These are phyloP conservation scores for Solenodon paradoxus DNA, from an alignment of 2,113 vertebrate species.

Conservation along the genomic window DNA sequence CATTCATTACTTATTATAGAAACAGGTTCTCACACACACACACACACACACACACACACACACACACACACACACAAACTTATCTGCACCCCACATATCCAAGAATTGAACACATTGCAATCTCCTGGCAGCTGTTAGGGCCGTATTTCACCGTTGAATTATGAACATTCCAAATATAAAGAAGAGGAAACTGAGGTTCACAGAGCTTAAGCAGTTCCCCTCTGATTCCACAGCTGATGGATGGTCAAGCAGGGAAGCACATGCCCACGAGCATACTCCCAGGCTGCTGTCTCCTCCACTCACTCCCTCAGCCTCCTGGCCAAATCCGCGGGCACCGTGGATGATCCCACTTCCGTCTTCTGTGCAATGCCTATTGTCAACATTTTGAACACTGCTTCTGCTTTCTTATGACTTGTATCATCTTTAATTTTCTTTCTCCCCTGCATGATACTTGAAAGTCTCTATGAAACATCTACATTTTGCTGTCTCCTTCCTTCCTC, in stretches of 20 bases:
- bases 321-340: background rate
- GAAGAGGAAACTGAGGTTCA: background rate
- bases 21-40: background rate
- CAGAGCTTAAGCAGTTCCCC: background rate
- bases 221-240: rapidly evolving
- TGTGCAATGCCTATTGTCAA: background rate
- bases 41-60: background rate
- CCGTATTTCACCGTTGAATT: background rate
- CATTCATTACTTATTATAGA: background rate
- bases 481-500: background rate
- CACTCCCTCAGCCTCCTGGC: background rate
- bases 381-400: background rate
- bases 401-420: background rate
- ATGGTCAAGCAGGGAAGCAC: no score
- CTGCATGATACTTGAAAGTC: background rate
- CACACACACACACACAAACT: background rate
- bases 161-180: background rate
- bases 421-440: background rate
- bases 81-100: rapidly evolving
- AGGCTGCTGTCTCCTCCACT: rapidly evolving
- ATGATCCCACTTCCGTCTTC: rapidly evolving
- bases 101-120: background rate
- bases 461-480: background rate
- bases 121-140: no score
- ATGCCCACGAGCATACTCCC: background rate